Conservation (phyloP, 2,113 vertebrate species). For the Pedetes capensis region DNA sequence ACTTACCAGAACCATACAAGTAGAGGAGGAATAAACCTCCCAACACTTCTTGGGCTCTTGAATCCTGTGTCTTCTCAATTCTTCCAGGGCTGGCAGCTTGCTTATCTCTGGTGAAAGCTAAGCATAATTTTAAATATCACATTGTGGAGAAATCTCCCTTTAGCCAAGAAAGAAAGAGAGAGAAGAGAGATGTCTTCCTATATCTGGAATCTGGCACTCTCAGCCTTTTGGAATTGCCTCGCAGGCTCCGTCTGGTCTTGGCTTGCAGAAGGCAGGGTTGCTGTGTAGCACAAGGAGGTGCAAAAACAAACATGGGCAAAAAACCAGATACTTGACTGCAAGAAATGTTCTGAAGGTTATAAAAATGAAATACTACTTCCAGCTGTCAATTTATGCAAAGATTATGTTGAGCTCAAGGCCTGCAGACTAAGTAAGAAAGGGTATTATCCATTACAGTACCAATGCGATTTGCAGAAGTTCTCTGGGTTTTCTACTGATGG, state of each 20-base stretch:
- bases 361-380: constrained; percentile 70
- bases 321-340: constrained; percentile 59
- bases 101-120: constrained; percentile 54
- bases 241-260: constrained; percentile 57
- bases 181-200: constrained; percentile 2
- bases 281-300: constrained; percentile 57
- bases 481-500: not conserved
- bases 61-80: not conserved
- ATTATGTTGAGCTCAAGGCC: constrained; percentile 1
- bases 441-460: not conserved
- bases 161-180: constrained; percentile 7
- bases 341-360: constrained; percentile 64
- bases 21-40: not conserved
- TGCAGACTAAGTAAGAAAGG: not conserved
- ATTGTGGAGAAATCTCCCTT: constrained; percentile 46
- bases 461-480: not conserved
- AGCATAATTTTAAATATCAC: constrained; percentile 55
- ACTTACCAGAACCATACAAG: not conserved
- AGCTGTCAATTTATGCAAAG: constrained; percentile 3
- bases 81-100: not conserved
- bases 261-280: constrained; percentile 14
- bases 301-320: constrained; percentile 63
- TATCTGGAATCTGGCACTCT: constrained; percentile 59
- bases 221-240: constrained; percentile 55
- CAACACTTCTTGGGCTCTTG: not conserved